Percentiles rank a stretch among this genome's conserved stretches.
Conservation (phyloP, 1,140 invertebrate genomes). For the Drosophila insularis region DNA sequence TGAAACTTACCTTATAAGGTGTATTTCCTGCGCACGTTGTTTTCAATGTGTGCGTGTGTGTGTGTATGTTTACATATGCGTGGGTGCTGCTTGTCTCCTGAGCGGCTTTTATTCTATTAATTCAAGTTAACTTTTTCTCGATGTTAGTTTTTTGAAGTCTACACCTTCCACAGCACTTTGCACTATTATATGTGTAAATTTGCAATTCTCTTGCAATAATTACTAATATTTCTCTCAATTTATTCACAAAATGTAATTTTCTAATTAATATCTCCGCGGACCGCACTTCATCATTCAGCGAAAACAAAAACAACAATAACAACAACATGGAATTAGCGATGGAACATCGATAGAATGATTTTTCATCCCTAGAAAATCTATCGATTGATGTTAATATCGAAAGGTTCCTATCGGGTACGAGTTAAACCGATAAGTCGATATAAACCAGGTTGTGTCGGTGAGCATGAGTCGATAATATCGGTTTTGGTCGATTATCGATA, state of each 20-base stretch:
- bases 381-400: too few species aligned
- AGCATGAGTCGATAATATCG: too few species aligned
- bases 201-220: not conserved
- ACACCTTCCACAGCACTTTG: not conserved
- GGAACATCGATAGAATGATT: too few species aligned
- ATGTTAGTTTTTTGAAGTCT: not conserved
- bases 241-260: not conserved
- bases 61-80: not conserved
- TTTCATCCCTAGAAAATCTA: too few species aligned
- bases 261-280: not conserved
- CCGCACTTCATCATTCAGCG: not conserved
- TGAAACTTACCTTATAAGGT: slow-evolving; percentile 68
- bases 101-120: not conserved
- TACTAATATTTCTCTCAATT: not conserved
- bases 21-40: slow-evolving; percentile 24
- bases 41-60: not conserved
- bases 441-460: too few species aligned
- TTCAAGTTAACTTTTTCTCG: not conserved
- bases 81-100: not conserved
- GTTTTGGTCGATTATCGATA: too few species aligned
- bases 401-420: too few species aligned
- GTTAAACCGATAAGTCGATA: too few species aligned
- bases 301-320: slow-evolving; percentile 1
- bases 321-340: not conserved
- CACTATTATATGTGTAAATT: not conserved